These are phyloP conservation scores for Drosophila vallismaia DNA, from an alignment of 2,888 invertebrate species.

Conservation along the genomic window DNA sequence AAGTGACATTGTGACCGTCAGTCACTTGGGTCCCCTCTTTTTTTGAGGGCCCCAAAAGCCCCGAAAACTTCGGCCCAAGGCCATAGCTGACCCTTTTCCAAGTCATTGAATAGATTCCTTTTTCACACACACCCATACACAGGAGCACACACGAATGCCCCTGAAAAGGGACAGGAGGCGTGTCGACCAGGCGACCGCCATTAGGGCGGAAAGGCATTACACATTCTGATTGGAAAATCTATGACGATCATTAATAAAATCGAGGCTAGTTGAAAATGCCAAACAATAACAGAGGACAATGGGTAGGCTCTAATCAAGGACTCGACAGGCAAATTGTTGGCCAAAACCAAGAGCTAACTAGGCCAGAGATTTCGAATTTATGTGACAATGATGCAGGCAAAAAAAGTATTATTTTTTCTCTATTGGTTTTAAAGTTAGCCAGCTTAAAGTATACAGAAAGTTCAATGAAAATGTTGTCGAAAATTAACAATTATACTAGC, in stretches of 20 bases:
- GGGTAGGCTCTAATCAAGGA: slow-evolving; percentile 55
- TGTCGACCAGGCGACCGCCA: slow-evolving; percentile 31
- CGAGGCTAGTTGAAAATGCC: slow-evolving; percentile 56
- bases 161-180: slow-evolving; percentile 26
- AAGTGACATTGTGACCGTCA: slow-evolving; percentile 39
- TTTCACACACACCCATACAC: slow-evolving; percentile 23
- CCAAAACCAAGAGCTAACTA: not conserved
- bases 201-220: slow-evolving; percentile 56
- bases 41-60: not conserved
- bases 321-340: slow-evolving; percentile 36
- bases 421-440: not conserved
- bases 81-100: slow-evolving; percentile 71
- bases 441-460: not conserved
- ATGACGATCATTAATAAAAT: slow-evolving; percentile 74
- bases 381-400: slow-evolving; percentile 31
- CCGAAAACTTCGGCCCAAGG: slow-evolving; percentile 15
- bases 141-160: not conserved
- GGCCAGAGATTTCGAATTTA: slow-evolving; percentile 41
- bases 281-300: slow-evolving; percentile 53
- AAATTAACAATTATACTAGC: no score
- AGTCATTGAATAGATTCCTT: slow-evolving; percentile 70
- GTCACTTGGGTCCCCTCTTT: slow-evolving; percentile 6
- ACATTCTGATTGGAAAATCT: slow-evolving; percentile 72
- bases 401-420: not conserved
- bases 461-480: no score